These are phyloP conservation scores for Geotrupes spiniger DNA, from an alignment of 2,888 invertebrate species.

Conservation along the genomic window DNA sequence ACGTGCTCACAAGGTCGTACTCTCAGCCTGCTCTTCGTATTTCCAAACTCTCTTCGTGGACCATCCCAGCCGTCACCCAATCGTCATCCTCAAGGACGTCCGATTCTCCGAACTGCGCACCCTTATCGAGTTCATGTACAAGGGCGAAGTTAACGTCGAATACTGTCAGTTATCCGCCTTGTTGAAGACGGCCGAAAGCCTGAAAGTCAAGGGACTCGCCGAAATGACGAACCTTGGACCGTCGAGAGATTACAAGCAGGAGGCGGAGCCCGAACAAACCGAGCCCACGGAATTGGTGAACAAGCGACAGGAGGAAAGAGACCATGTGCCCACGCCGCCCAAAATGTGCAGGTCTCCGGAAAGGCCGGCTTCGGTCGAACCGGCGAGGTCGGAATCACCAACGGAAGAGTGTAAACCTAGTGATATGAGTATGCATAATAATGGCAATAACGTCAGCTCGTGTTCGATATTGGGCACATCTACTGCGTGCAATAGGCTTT, in stretches of 20 bases:
- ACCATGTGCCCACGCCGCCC: constrained; percentile 28
- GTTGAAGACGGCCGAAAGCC: constrained; percentile 88
- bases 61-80: constrained; percentile 89
- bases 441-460: constrained; percentile 48
- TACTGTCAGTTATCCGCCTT: constrained; percentile 89
- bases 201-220: constrained; percentile 89
- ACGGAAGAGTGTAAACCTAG: constrained; percentile 52
- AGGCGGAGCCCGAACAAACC: constrained; percentile 45
- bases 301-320: constrained; percentile 26
- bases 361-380: constrained; percentile 37
- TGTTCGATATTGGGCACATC: constrained; percentile 54
- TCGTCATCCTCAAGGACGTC: constrained; percentile 93
- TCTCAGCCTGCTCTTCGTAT: constrained; percentile 94
- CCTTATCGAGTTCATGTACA: constrained; percentile 94
- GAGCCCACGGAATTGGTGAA: constrained; percentile 49
- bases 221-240: constrained; percentile 85
- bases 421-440: constrained; percentile 57
- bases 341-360: constrained; percentile 34
- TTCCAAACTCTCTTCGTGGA: constrained; percentile 91
- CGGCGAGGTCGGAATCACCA: constrained; percentile 31
- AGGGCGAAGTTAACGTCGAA: constrained; percentile 93
- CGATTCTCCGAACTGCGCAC: constrained; percentile 86
- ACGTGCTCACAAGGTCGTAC: constrained; percentile 90
- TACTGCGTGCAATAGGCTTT: constrained; percentile 56
- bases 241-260: constrained; percentile 45